Base-by-base conservation (phyloP, 2,797 vertebrate species). In the Alauda arvensis region DNA sequence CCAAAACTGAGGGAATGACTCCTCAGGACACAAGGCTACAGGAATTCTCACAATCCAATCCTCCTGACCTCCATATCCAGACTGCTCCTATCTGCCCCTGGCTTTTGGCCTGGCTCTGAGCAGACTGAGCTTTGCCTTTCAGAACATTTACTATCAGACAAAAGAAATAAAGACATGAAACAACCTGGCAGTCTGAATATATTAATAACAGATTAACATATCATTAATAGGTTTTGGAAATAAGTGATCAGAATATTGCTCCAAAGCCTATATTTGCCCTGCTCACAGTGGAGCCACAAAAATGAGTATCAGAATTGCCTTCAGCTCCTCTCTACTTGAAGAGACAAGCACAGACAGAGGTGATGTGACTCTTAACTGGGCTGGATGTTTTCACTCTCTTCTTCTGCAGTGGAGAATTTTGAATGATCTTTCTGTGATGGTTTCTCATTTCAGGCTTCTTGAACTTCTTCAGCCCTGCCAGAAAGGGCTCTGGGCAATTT, bases 291-390 rank as follows among this genome's bases (percentile, higher is more conserved):
- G 63, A 89, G 45, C 77, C 89, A 88, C 74, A 83, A 87, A 85
- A 90, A 87, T 83, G 60, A 93, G 79, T 33, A 78, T 39, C 16
- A 9, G 56, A 90, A 91, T 89, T 87, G 25, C 20, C 51, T 88
- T 92, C 66, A 79, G 14, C 37, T 87, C 49, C 34, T 81, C 49
- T 81, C 26, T 52, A 83, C 72, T 34, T 40, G 83, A 82, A 65
- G 45, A 89, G 28, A 55, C 37, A 69, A 62, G 28, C 16, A 71
- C 29, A 63, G 39, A 26, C 20, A 63, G 49, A 90, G n/a, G 25
- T 3, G 5, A 48, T 56, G 31, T 6, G 33, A 18, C 52, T 91
- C 39, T 67, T 60, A 42, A 33, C 5, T 29, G 24, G 18, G 16
- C 21, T 19, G 28, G 42, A 66, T 8, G 7, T 25, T 69, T 89